A percentile compares a stretch with the other conserved stretches of the same genome.
Conservation (phyloP, 2,113 vertebrate species). For the Typhlomys cinereus region DNA sequence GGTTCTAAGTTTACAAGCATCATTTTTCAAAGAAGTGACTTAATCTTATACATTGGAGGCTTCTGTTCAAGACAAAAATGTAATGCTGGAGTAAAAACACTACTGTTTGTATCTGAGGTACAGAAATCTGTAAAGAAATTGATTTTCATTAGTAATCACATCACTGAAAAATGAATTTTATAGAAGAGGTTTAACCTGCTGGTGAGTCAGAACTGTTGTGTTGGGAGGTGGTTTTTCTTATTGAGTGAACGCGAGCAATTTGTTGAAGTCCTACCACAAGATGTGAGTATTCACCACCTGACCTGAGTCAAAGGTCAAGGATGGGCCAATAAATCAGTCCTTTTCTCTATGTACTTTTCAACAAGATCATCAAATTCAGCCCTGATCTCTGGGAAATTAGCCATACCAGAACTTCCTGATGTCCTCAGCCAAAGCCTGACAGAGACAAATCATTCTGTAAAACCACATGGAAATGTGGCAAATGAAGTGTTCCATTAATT, state of each 20-base stretch:
- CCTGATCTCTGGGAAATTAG: neutral
- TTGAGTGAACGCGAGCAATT: neutral
- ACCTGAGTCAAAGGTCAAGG: neutral
- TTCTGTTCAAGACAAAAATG: constrained; percentile 13
- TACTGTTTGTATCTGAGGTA: neutral
- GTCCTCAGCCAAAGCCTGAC: neutral
- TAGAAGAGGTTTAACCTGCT: neutral
- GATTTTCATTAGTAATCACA: neutral
- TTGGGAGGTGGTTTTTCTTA: neutral
- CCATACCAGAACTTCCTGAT: neutral
- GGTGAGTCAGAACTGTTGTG: neutral
- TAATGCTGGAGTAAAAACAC: neutral
- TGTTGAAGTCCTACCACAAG: neutral
- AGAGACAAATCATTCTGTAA: neutral
- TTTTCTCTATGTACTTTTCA: neutral
- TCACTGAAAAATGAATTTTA: neutral
- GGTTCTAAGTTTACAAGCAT: neutral
- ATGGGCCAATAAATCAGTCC: neutral
- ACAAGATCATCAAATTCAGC: neutral
- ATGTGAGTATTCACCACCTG: neutral
- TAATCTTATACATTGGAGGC: neutral
- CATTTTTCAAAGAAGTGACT: neutral
- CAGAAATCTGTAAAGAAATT: neutral
- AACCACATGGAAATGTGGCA: neutral
- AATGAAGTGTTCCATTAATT: neutral